Evolutionary conservation across 1,140 invertebrate genomes (phyloP).

Genomic region (Bactericera cockerelli): DNA sequence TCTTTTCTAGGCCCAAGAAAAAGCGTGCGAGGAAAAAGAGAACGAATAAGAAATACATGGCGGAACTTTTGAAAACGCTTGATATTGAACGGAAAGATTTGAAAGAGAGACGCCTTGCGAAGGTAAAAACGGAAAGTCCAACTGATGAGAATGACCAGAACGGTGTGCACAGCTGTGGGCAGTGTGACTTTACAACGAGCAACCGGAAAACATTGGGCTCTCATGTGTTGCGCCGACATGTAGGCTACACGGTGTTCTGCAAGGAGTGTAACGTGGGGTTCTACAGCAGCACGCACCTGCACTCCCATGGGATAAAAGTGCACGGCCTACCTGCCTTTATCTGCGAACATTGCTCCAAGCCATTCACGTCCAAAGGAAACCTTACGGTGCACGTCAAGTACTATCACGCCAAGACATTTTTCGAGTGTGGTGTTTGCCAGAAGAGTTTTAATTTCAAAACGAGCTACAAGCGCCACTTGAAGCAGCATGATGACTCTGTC

Average conservation of each 20-base stretch:
- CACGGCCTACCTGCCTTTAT: not conserved
- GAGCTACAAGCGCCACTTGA: not conserved
- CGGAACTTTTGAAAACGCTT: not conserved
- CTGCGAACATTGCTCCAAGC: not conserved
- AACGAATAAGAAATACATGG: not conserved
- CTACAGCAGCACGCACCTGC: not conserved
- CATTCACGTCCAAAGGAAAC: constrained; percentile 7
- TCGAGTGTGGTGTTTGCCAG: not conserved
- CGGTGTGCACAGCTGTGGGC: not conserved
- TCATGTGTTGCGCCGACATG: not conserved
- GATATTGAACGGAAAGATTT: not conserved
- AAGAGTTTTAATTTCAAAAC: constrained; percentile 2
- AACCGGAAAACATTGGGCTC: not conserved
- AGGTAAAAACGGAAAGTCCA: not conserved
- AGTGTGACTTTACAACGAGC: not conserved
- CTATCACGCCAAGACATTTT: constrained; percentile 4
- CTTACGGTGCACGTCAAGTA: not conserved
- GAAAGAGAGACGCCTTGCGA: not conserved
- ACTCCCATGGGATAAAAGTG: constrained; percentile 7
- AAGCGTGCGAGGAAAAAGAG: constrained; percentile 1
- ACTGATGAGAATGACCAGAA: not conserved
- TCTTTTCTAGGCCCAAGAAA: constrained; percentile 4
- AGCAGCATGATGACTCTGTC: not conserved
- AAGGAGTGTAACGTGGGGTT: constrained; percentile 4
- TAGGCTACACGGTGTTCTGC: constrained; percentile 3